Evolutionary conservation across 1,140 invertebrate species (phyloP), one percentile per base, ranked within the genome.

Genomic region (Helicoverpa zea): DNA sequence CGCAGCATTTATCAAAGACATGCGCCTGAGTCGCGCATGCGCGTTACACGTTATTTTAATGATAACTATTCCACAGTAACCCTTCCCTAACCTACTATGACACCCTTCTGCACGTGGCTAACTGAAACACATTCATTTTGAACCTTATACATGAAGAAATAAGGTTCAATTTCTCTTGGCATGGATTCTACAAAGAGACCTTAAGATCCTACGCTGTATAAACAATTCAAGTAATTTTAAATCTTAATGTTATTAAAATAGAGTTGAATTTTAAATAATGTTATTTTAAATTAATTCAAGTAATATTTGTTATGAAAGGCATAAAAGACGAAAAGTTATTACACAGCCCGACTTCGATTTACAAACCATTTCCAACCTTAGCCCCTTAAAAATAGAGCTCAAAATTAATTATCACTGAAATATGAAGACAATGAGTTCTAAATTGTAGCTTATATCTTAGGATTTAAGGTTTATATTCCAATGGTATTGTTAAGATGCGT

Each of bases 41-140:
- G 64, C 64, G 43, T 49, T 68, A 68, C 64, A 68, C 16, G 12
- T 68, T 23, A 43, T 35, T 43, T 43, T 47, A 35, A 73, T 58
- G 30, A 58, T 56, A 70, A 56, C 47, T 35, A 1, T 4, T 9
- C 5, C 35, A 72, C 68, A 43, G 43, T 73, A 58, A 73, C 70
- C 70, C 70, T 73, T 73, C 30, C 18, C 68, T 43, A 58, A 73
- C 70, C 70, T 56, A 73, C 58, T 54, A 73, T n/a, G 52, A 73
- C 70, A 73, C 70, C 70, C 70, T 56, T 35, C n/a, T 16, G 54
- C 70, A 58, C 54, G 52, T 73, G 52, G 29, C 29, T 58, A 12
- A 51, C 9, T 14, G 18, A 58, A 7, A 35, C 18, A 16, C 16
- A 35, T 0, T 13, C 2, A 58, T 56, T 58, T 43, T 43, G 0